A percentile compares a stretch with the other conserved stretches of the same genome.
Conservation (phyloP, 2,797 vertebrate species). For the Oreochromis mossambicus region DNA sequence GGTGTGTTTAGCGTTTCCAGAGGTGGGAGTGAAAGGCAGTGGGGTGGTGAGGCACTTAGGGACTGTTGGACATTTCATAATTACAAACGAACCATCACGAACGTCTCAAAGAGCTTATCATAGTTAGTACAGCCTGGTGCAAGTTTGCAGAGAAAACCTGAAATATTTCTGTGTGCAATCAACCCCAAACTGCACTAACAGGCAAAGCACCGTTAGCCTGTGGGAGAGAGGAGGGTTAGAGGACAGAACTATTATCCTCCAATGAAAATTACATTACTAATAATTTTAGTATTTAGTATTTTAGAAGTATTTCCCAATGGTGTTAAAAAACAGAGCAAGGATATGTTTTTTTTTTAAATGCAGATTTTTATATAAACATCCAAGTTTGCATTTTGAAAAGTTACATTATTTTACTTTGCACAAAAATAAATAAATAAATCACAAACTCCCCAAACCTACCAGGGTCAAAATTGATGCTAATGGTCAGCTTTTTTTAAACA, state of each 20-base stretch:
- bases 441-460: background rate
- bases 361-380: too few species aligned
- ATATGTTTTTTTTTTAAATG: too few species aligned
- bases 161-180: background rate
- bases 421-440: background rate
- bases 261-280: background rate
- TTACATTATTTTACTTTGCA: background rate
- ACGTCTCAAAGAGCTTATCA: background rate
- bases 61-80: slow-evolving; percentile 17
- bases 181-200: background rate
- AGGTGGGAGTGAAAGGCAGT: background rate
- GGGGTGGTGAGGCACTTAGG: slow-evolving; percentile 18
- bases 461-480: background rate
- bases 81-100: background rate
- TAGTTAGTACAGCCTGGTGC: background rate
- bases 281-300: background rate
- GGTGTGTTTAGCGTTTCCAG: background rate
- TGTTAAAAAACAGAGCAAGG: background rate
- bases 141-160: background rate
- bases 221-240: background rate
- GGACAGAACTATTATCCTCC: background rate
- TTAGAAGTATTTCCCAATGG: background rate
- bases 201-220: background rate
- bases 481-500: background rate
- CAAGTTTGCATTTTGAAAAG: background rate